These are phyloP conservation scores for Melanostigma gelatinosum DNA, from an alignment of 2,113 vertebrate genomes.

Conservation along the genomic window DNA sequence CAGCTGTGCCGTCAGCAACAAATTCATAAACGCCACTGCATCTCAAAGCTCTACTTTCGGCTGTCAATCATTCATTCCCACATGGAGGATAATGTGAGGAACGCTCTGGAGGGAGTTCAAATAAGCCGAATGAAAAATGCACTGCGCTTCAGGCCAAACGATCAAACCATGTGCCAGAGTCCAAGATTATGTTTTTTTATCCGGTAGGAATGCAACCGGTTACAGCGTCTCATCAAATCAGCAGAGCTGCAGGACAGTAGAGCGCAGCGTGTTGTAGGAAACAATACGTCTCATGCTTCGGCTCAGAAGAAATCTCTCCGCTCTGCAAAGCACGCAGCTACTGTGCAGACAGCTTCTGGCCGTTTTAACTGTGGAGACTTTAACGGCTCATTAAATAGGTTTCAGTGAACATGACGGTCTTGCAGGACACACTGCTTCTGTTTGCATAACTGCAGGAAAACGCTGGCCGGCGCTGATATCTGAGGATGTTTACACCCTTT, in stretches of 20 bases:
- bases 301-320: conserved; percentile 51
- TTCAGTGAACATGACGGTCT: conserved; percentile 8
- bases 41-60: conserved; percentile 8
- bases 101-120: conserved; percentile 33
- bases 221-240: conserved; percentile 18
- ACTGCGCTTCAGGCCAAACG: conserved; percentile 31
- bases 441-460: background rate
- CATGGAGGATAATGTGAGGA: conserved; percentile 54
- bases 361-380: conserved; percentile 25
- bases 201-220: conserved; percentile 22
- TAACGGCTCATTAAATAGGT: conserved; percentile 42
- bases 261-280: conserved; percentile 45
- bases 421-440: background rate
- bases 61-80: conserved; percentile 30
- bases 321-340: conserved; percentile 40
- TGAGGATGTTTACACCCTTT: background rate
- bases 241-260: conserved; percentile 22
- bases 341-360: conserved; percentile 38
- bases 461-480: background rate
- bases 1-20: conserved; percentile 19
- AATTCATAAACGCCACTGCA: background rate
- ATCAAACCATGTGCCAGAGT: conserved; percentile 13
- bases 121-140: conserved; percentile 46
- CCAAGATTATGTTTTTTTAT: conserved; percentile 46
- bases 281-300: conserved; percentile 36